Conservation (phyloP, 2,888 invertebrate genomes). For the Neria commutata region DNA sequence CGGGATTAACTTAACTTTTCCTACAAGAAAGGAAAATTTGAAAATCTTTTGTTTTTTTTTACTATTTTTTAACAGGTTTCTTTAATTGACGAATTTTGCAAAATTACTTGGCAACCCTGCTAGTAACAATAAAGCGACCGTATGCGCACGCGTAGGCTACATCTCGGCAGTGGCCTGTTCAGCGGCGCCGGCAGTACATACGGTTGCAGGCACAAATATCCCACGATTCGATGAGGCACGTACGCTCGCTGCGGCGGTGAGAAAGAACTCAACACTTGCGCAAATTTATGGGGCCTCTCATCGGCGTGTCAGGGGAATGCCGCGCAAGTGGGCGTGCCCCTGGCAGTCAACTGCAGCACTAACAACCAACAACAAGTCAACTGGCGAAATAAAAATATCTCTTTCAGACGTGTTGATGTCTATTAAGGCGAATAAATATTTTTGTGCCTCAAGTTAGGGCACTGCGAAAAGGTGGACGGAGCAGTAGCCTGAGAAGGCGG, state of each 20-base stretch:
- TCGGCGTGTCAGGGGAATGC: not conserved
- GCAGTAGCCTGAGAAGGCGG: not conserved
- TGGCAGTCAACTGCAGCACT: constrained; percentile 5
- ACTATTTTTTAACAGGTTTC: too few relatives aligned
- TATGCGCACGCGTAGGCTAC: too few relatives aligned
- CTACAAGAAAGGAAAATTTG: too few relatives aligned
- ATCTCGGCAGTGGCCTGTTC: too few relatives aligned
- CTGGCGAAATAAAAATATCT: constrained; percentile 25
- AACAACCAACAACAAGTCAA: not conserved
- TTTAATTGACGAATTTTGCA: too few relatives aligned
- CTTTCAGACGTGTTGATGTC: constrained; percentile 48
- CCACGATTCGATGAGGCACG: constrained; percentile 36
- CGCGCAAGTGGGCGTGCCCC: constrained; percentile 22
- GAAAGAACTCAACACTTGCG: constrained; percentile 22
- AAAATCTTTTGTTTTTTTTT: too few relatives aligned
- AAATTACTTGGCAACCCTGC: too few relatives aligned
- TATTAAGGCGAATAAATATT: constrained; percentile 53
- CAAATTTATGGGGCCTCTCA: constrained; percentile 20
- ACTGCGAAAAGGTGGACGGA: not conserved
- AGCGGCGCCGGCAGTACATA: not conserved
- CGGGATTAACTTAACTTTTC: too few relatives aligned
- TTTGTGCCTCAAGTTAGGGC: constrained; percentile 38
- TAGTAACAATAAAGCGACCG: too few relatives aligned
- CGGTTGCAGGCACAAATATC: constrained; percentile 32
- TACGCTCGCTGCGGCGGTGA: constrained; percentile 25